phyloP scores from a whole-genome alignment of 2,113 vertebrate species.

The Tachysurus fulvidraco region DNA sequence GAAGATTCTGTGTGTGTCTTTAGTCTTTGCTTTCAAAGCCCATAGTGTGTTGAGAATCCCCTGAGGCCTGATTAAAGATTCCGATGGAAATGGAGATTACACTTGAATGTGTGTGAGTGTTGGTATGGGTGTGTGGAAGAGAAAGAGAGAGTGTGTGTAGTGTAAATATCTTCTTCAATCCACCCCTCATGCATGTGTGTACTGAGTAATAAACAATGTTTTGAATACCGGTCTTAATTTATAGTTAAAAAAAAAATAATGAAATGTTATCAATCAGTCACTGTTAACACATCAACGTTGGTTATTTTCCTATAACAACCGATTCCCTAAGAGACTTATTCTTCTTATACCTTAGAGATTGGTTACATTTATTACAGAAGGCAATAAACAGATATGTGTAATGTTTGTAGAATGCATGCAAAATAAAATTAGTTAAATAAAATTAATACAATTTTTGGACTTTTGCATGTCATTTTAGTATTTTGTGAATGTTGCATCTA shows the following conservation, averaged over 20 bases:
- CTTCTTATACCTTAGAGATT: too few relatives aligned
- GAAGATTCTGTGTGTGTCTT: not conserved
- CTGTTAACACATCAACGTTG: not conserved
- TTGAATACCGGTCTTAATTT: not conserved
- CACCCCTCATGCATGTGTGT: not conserved
- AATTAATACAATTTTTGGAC: too few relatives aligned
- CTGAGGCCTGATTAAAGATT: constrained; percentile 10
- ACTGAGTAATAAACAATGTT: not conserved
- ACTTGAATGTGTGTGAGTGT: not conserved
- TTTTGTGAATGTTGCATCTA: too few relatives aligned
- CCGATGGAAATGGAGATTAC: constrained; percentile 12
- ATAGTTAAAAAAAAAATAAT: not conserved
- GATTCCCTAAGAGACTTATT: too few relatives aligned
- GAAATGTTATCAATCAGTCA: not conserved
- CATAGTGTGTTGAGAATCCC: not conserved
- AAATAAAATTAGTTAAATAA: too few relatives aligned
- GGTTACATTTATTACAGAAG: too few relatives aligned
- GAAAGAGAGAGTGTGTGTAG: not conserved
- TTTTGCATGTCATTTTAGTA: too few relatives aligned
- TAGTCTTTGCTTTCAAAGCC: constrained; percentile 1
- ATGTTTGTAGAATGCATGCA: too few relatives aligned
- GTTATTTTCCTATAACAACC: too few relatives aligned
- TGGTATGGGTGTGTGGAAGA: not conserved
- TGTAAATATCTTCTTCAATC: not conserved
- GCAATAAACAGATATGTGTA: too few relatives aligned